Percentiles rank a stretch among this genome's conserved stretches.
Evolutionary conservation across 2,113 vertebrate genomes (phyloP).

Genomic region (Melanocharis versteri): DNA sequence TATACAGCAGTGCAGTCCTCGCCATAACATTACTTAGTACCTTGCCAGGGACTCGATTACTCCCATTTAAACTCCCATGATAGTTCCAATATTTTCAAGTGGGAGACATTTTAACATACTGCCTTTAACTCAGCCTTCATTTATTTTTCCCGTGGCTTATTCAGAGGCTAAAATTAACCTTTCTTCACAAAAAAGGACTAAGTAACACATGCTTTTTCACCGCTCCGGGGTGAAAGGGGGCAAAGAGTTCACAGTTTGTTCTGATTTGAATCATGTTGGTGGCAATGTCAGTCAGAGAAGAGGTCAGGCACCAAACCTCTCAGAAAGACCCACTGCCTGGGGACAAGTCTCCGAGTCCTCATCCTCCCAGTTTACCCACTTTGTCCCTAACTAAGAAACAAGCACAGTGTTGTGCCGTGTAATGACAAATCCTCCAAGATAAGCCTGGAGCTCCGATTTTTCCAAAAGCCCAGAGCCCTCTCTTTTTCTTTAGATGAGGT

Average conservation of each 20-base stretch:
- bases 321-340: background rate
- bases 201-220: background rate
- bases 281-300: background rate
- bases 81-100: background rate
- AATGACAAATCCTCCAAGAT: background rate
- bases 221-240: background rate
- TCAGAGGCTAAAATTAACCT: background rate
- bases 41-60: conserved; percentile 22
- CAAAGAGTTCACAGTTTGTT: background rate
- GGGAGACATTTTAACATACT: background rate
- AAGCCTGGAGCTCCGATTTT: background rate
- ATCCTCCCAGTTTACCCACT: background rate
- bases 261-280: background rate
- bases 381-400: background rate
- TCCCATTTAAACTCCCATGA: background rate
- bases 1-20: conserved; percentile 45
- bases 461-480: no score
- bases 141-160: background rate
- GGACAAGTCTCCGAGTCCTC: background rate
- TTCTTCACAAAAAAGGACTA: background rate
- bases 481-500: background rate
- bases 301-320: background rate
- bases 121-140: background rate
- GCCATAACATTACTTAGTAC: conserved; percentile 25
- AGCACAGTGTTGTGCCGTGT: background rate